Base-by-base conservation (phyloP, 2,888 invertebrate genomes). In the Calephelis perditalis region DNA sequence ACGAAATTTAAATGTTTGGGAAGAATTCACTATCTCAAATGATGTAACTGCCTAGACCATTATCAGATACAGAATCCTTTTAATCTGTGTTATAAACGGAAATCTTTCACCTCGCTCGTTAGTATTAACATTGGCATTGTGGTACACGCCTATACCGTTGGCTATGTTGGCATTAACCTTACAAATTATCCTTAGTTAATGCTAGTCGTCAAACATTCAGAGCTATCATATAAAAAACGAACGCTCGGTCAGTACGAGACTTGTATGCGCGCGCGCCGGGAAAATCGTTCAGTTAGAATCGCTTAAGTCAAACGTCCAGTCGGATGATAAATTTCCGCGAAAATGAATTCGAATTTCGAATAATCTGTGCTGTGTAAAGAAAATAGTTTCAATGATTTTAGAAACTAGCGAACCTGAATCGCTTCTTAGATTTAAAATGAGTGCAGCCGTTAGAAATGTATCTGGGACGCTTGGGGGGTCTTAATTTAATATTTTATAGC, bases 101-200 rank as follows among this genome's bases (percentile, higher is more conserved):
- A 86, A 85, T 87, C 85, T 89, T 83, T 86, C 83, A 79, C 82
- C 72, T 74, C 71, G 68, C 74, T 77, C 76, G 73, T 78, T 77
- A 80, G 75, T 77, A 77, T 77, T 81, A 80, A 73, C 77, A 76
- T 74, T 78, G 73, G 81, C 83, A 79, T 82, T 82, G 66, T 73
- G 70, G 69, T 71, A 63, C 68, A 64, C 73, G 71, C 67, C 67
- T 76, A 67, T 67, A 69, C 67, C 64, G 75, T 75, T 78, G 52
- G 44, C 56, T 58, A 82, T 81, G 81, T 75, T 75, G 76, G 74
- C 77, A 80, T 83, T 86, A 87, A 87, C 87, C 88, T 88, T 83
- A 87, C 77, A 77, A 81, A 82, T 87, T 89, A 90, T 89, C 89
- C 90, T 89, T 88, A 52, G 82, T 76, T 84, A 86, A 86, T 82